Conservation (phyloP, 2,113 vertebrate genomes). For the Trachemys scripta region DNA sequence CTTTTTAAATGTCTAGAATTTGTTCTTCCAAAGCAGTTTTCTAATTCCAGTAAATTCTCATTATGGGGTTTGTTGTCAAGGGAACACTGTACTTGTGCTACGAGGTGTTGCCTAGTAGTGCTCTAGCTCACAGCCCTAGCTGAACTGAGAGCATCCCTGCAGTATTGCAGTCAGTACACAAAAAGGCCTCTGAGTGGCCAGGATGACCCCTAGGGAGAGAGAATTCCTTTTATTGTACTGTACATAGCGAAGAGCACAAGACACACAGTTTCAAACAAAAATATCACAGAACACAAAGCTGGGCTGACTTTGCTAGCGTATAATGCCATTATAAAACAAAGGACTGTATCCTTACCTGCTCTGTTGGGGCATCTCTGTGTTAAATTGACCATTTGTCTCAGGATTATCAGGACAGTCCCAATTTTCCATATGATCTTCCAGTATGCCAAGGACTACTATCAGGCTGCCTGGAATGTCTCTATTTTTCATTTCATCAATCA, state of each 20-base stretch:
- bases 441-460: background rate
- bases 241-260: background rate
- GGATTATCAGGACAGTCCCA: background rate
- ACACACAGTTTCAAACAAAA: background rate
- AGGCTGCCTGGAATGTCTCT: background rate
- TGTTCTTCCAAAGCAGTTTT: background rate
- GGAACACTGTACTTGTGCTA: background rate
- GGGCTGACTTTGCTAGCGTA: background rate
- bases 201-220: background rate
- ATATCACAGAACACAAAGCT: background rate
- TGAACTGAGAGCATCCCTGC: background rate
- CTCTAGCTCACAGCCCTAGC: background rate
- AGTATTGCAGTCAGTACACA: background rate
- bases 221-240: background rate
- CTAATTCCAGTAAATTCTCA: background rate
- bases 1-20: slow-evolving; percentile 7
- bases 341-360: background rate
- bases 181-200: background rate
- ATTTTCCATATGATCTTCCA: background rate
- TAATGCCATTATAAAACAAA: background rate
- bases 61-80: background rate
- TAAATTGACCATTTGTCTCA: background rate
- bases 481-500: background rate
- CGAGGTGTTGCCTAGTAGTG: background rate
- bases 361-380: background rate